These are phyloP conservation scores for Microcebus griseorufus DNA, from an alignment of 2,113 vertebrate species.

Conservation along the genomic window DNA sequence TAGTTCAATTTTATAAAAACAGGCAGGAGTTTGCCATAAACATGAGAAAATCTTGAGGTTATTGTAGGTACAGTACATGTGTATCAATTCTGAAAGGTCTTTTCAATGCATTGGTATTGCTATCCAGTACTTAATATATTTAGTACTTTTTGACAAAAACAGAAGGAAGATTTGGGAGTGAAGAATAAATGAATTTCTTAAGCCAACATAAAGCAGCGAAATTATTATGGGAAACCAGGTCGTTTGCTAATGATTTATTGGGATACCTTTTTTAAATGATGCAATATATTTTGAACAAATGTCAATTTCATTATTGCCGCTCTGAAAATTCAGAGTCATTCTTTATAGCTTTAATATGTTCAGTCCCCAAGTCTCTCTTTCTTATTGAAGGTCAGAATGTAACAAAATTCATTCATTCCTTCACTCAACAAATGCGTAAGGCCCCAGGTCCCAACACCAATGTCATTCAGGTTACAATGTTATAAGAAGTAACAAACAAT, in stretches of 20 bases:
- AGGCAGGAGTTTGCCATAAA: neutral
- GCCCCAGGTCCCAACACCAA: constrained; percentile 11
- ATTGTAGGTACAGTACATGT: neutral
- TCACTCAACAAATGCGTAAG: constrained; percentile 54
- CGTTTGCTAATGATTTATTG: constrained; percentile 44
- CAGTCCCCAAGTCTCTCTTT: constrained; percentile 20
- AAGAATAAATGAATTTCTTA: constrained; percentile 19
- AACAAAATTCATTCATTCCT: constrained; percentile 60
- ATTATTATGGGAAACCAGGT: constrained; percentile 1
- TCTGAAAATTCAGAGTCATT: constrained; percentile 70
- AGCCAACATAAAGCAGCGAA: neutral
- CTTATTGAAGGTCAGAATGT: constrained; percentile 57
- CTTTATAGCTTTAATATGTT: constrained; percentile 64
- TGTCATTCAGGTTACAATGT: constrained; percentile 53
- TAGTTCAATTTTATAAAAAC: constrained; percentile 13
- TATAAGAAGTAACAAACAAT: constrained; percentile 65
- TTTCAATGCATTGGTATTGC: neutral
- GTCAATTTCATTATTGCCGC: constrained; percentile 77
- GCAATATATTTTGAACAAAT: constrained; percentile 73
- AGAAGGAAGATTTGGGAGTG: neutral
- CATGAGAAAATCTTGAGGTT: neutral
- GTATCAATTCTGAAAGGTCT: neutral
- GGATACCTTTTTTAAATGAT: constrained; percentile 63
- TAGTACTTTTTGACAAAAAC: constrained; percentile 15
- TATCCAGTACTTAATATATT: neutral